Evolutionary conservation across 37 sponge, comb jelly and placozoan genomes (phyloP), one percentile per base, ranked within the genome.

Genomic region (Chondrosia reniformis): DNA sequence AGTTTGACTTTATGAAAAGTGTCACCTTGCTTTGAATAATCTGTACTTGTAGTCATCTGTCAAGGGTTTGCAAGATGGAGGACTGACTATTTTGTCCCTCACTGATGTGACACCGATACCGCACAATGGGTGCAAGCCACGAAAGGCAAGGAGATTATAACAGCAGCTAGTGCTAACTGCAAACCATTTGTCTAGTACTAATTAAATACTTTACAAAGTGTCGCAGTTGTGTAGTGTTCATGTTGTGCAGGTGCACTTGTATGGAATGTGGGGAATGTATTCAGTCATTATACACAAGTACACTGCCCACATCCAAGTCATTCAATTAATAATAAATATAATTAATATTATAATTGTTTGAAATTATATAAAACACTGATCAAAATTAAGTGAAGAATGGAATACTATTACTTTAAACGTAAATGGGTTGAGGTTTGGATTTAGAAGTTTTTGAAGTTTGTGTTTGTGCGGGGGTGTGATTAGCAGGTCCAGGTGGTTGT

Each of bases 31-130:
- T 59, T 13, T 65, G 7, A 19, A 13, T 19, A 45, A 12, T 43
- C 34, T 67, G 46, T 54, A 32, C 39, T 43, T 74, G 0, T 45
- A 92, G 93, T 76, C 86, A 28, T 77, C 93, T 0, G 10, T 92
- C 67, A 88, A 92, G 46, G 93, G 93, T 9, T 55, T 92, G 9
- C 79, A 89, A 62, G 55, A 65, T 19, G 92, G 92, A 31, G 94
- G 92, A 0, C 21, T 93, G 30, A 36, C 56, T 1, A 56, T 93
- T 30, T 56, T 66, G 21, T 75, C 72, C 22, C 76, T 93, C 40
- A 92, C 86, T 39, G 94, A 93, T 67, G 94, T 93, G 19, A 93
- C 94, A 0, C 94, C 94, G 21, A 44, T 93, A 0, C 94, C 94
- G 7, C 92, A 93, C 76, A 89, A 89, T 86, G 94, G 94, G 19